A percentile compares a stretch with the other conserved stretches of the same genome.
Conservation (phyloP, 2,113 vertebrate genomes). For the Uria lomvia region DNA sequence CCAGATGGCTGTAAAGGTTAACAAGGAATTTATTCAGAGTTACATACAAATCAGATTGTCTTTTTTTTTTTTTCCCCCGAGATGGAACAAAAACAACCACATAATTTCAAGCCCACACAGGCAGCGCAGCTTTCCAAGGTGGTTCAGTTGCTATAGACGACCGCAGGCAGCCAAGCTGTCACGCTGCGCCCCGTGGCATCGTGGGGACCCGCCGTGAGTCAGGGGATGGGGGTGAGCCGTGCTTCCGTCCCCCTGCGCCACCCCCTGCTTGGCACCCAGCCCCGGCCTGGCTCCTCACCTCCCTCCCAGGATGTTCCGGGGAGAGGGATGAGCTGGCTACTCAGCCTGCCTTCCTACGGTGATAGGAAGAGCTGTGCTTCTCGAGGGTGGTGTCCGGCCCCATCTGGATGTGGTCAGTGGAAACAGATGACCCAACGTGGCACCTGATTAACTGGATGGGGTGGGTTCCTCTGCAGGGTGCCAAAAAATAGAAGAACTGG, state of each 20-base stretch:
- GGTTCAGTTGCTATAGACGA: constrained; percentile 52
- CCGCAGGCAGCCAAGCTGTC: constrained; percentile 20
- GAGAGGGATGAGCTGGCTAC: not conserved
- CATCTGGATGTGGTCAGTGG: not conserved
- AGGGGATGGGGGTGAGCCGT: not conserved
- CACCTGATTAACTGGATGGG: not conserved
- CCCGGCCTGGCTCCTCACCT: not conserved
- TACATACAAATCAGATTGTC: constrained; percentile 60
- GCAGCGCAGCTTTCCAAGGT: constrained; percentile 29
- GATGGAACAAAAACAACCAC: constrained; percentile 64
- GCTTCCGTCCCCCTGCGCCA: not conserved
- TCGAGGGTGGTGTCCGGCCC: fast-evolving
- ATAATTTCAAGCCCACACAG: constrained; percentile 64
- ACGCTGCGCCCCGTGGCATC: not conserved
- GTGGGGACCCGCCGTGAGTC: not conserved
- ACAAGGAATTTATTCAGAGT: constrained; percentile 60
- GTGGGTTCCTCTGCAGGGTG: fast-evolving
- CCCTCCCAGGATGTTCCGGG: not conserved
- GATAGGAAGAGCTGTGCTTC: not conserved
- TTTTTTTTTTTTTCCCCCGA: not conserved
- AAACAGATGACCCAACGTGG: not conserved
- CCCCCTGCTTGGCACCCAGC: not conserved
- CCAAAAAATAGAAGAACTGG: not conserved
- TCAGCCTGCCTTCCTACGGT: not conserved
- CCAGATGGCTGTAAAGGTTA: constrained; percentile 72